Conservation (phyloP, 2,797 vertebrate species). For the Monodelphis domestica region DNA sequence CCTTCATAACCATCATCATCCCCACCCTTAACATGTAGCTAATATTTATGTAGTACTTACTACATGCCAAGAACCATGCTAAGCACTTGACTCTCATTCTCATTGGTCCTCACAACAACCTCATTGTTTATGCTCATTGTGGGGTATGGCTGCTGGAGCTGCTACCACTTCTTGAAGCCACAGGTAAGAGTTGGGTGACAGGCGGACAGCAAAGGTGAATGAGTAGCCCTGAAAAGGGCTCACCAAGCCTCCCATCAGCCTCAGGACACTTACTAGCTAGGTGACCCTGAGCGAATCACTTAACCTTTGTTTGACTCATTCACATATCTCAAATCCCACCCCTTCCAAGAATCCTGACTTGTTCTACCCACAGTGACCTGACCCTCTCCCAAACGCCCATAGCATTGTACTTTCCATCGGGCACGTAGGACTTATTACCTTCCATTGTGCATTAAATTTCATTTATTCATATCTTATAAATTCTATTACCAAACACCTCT, state of each 20-base stretch:
- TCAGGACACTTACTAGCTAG: rapidly evolving
- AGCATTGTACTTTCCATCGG: background rate
- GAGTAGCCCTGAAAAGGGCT: too few species aligned
- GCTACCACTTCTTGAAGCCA: too few species aligned
- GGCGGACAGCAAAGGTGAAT: too few species aligned
- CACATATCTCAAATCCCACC: background rate
- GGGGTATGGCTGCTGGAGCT: too few species aligned
- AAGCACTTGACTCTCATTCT: background rate
- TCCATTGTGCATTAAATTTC: background rate
- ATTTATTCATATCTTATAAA: background rate
- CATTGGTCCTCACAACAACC: background rate
- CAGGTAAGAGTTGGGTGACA: too few species aligned
- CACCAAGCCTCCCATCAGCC: background rate
- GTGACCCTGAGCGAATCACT: too few species aligned
- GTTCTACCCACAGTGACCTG: background rate
- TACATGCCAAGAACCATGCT: too few species aligned
- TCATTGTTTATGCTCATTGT: too few species aligned
- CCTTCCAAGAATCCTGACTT: background rate
- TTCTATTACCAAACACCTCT: background rate
- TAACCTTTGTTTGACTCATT: background rate
- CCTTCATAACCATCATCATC: too few species aligned
- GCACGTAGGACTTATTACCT: background rate
- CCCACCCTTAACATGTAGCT: too few species aligned
- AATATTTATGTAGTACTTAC: too few species aligned
- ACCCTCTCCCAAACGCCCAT: background rate